Evolutionary conservation across 1,140 invertebrate species (phyloP).

Genomic region (Linepithema humile): DNA sequence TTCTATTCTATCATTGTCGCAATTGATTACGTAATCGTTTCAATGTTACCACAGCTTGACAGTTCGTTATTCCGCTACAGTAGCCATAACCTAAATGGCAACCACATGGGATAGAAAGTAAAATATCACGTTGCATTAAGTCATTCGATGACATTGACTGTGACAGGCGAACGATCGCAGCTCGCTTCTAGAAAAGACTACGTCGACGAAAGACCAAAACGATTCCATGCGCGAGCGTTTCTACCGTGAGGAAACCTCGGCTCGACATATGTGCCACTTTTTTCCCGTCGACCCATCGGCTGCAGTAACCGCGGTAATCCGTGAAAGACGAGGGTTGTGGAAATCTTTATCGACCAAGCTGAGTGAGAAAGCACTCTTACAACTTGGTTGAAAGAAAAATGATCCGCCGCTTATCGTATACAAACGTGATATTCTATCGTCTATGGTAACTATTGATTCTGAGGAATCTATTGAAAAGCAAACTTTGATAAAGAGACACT

Average conservation of each 20-base stretch:
- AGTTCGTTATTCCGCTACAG: background rate
- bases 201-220: background rate
- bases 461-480: constrained; percentile 42
- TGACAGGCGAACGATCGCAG: background rate
- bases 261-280: constrained; percentile 30
- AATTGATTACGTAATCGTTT: background rate
- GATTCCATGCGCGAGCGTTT: constrained; percentile 19
- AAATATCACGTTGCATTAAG: constrained; percentile 61
- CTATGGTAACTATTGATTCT: constrained; percentile 44
- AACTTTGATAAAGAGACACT: constrained; percentile 47
- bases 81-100: constrained; percentile 17
- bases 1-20: background rate
- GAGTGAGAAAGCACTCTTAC: constrained; percentile 23
- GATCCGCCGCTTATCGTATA: constrained; percentile 50
- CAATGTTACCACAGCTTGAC: background rate
- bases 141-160: constrained; percentile 37
- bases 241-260: background rate
- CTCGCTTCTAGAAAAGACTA: background rate
- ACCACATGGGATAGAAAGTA: constrained; percentile 51
- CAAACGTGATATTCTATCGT: constrained; percentile 55
- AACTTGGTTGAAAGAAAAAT: constrained; percentile 25
- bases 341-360: constrained; percentile 44
- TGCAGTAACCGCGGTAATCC: constrained; percentile 15
- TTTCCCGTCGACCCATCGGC: constrained; percentile 1
- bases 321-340: constrained; percentile 48